A percentile compares a stretch with the other conserved stretches of the same genome.
phyloP scores from a whole-genome alignment of 2,888 invertebrate species.

The Phytoseiulus persimilis region DNA sequence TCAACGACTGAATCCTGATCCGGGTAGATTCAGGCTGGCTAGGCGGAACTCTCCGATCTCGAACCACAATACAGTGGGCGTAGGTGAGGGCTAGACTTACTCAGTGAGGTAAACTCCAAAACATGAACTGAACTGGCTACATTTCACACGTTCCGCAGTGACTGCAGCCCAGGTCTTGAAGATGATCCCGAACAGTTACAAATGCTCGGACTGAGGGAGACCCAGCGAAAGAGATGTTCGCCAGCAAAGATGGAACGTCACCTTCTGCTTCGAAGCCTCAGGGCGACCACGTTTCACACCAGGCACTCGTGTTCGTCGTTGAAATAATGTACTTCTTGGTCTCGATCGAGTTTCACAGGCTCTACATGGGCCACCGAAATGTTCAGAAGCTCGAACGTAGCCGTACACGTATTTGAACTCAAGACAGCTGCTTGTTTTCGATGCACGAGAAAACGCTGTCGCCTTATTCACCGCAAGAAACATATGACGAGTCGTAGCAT shows the following conservation, averaged over 20 bases:
- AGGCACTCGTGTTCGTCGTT: neutral
- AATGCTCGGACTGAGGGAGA: neutral
- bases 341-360: neutral
- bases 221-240: neutral
- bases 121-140: neutral
- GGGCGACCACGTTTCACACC: neutral
- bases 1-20: too few relatives aligned
- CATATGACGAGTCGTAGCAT: constrained; percentile 5
- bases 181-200: neutral
- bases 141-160: neutral
- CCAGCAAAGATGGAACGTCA: neutral
- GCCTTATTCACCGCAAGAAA: neutral
- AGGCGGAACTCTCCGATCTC: neutral
- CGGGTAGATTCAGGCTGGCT: neutral
- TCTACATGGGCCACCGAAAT: neutral
- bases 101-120: neutral
- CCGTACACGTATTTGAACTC: neutral
- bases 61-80: neutral
- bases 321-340: neutral
- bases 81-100: neutral
- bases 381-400: neutral
- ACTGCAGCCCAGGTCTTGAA: neutral
- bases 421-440: neutral
- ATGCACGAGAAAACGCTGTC: neutral
- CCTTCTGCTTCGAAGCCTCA: neutral